Percentiles rank a stretch among this genome's conserved stretches.
These are phyloP conservation scores for Penelope pileata DNA, from an alignment of 2,113 vertebrate species.

Conservation along the genomic window DNA sequence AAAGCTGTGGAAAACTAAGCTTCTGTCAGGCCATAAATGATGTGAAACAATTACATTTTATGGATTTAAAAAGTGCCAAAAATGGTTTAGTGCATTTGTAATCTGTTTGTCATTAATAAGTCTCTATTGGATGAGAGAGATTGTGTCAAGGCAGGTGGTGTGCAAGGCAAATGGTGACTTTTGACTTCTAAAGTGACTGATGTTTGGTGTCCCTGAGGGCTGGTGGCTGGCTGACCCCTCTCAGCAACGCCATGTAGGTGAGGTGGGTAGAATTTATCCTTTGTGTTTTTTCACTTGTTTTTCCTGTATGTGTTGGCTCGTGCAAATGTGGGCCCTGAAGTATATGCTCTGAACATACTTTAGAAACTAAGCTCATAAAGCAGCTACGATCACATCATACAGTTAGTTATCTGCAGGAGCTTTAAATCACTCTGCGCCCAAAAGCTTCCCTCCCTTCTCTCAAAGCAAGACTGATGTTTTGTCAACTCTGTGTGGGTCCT, in stretches of 20 bases:
- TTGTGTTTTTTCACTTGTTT: neutral
- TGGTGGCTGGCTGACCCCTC: neutral
- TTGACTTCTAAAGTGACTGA: neutral
- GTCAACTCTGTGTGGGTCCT: conserved; percentile 41
- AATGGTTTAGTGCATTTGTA: neutral
- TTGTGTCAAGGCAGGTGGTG: neutral
- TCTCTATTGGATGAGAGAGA: neutral
- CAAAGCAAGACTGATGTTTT: conserved; percentile 38
- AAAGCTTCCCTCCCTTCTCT: conserved; percentile 16
- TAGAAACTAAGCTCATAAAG: conserved; percentile 11
- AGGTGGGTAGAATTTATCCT: neutral
- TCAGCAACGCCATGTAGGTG: neutral
- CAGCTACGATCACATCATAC: neutral
- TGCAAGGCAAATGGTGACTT: neutral
- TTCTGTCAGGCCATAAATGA: neutral
- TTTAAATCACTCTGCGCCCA: neutral
- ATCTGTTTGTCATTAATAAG: neutral
- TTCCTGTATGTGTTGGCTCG: neutral
- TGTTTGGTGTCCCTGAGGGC: neutral
- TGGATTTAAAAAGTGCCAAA: neutral
- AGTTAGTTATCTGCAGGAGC: conserved; percentile 27
- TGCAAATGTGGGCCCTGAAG: neutral
- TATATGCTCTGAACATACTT: neutral
- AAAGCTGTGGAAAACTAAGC: neutral
- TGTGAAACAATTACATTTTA: neutral